These are phyloP conservation scores for Eulemur rufifrons DNA, from an alignment of 2,113 vertebrate species.

Conservation along the genomic window DNA sequence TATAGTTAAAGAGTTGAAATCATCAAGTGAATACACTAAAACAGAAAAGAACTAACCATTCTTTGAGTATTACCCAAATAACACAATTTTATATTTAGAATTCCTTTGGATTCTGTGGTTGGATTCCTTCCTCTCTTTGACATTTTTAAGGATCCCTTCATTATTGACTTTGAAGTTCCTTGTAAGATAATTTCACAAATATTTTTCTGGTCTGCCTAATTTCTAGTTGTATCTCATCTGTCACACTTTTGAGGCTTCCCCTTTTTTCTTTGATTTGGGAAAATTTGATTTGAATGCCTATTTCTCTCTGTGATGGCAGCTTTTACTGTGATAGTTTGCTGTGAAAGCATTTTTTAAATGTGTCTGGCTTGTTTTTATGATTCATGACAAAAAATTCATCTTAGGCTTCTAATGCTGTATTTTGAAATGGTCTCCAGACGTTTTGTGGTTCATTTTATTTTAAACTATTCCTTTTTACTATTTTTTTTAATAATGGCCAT, in stretches of 20 bases:
- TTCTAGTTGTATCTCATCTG: conserved; percentile 25
- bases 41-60: not conserved
- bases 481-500: not conserved
- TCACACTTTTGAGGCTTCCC: not conserved
- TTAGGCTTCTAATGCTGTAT: conserved; percentile 43
- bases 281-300: conserved; percentile 6
- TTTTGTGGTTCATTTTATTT: conserved; percentile 66
- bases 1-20: not conserved
- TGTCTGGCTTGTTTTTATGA: conserved; percentile 63
- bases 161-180: conserved; percentile 34
- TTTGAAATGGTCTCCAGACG: conserved; percentile 70
- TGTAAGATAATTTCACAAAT: conserved; percentile 1
- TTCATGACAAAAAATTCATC: conserved; percentile 57
- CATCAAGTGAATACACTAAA: not conserved
- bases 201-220: conserved; percentile 48
- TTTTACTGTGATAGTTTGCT: conserved; percentile 39
- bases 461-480: conserved; percentile 47
- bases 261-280: not conserved
- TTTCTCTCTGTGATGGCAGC: conserved; percentile 14
- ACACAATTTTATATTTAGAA: conserved; percentile 15
- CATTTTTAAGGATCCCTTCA: not conserved
- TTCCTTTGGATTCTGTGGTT: conserved; percentile 12
- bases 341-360: conserved; percentile 32
- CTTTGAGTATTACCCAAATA: not conserved
- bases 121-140: not conserved